Evolutionary conservation across 2,888 invertebrate species (phyloP).

Genomic region (Noctua pronuba): DNA sequence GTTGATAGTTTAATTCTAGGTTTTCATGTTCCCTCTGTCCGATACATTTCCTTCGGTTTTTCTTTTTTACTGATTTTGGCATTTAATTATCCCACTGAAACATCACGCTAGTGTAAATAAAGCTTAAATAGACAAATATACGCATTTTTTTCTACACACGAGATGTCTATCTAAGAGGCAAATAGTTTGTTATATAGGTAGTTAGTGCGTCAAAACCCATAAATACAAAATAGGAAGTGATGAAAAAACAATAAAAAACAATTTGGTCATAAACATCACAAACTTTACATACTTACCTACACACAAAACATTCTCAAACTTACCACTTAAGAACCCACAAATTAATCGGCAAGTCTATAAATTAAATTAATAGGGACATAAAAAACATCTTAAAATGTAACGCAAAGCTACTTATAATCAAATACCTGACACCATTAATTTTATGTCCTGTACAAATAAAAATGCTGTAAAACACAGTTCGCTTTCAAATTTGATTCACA

Average conservation of each 20-base stretch:
- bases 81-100: not conserved
- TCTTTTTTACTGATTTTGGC: not conserved
- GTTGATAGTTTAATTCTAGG: not conserved
- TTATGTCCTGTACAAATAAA: constrained; percentile 57
- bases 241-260: not conserved
- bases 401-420: constrained; percentile 47
- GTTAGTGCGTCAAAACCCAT: constrained; percentile 26
- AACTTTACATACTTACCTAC: too few relatives aligned
- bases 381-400: constrained; percentile 52
- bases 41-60: not conserved
- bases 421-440: constrained; percentile 61
- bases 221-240: constrained; percentile 34
- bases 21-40: not conserved
- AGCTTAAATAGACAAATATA: not conserved
- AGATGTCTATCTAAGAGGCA: not conserved
- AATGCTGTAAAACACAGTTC: constrained; percentile 48
- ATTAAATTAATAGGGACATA: constrained; percentile 57
- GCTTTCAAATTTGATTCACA: constrained; percentile 32
- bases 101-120: not conserved
- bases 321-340: constrained; percentile 44
- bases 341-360: constrained; percentile 60
- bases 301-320: too few relatives aligned
- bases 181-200: not conserved
- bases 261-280: too few relatives aligned
- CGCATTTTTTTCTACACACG: not conserved